These are phyloP conservation scores for Athalia rosae DNA, from an alignment of 2,888 invertebrate species.

Conservation along the genomic window DNA sequence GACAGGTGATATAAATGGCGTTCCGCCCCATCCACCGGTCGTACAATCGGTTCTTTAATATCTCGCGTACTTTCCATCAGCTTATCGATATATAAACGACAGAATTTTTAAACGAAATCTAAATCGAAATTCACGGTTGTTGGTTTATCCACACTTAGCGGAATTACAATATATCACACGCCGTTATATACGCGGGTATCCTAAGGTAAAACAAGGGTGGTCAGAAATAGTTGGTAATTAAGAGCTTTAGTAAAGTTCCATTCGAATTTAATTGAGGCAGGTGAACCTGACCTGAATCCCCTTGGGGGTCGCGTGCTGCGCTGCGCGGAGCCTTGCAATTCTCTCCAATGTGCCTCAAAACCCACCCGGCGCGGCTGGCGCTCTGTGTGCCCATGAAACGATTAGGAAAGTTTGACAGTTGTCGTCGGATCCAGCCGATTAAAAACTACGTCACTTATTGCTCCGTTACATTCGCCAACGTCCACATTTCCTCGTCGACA, in stretches of 20 bases:
- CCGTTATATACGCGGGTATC: too few relatives aligned
- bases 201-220: neutral
- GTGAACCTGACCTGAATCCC: conserved; percentile 9
- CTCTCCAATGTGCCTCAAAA: neutral
- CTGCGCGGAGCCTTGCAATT: neutral
- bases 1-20: too few relatives aligned
- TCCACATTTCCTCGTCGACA: neutral
- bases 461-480: neutral
- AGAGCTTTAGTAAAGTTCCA: conserved; percentile 19
- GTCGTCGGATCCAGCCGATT: neutral
- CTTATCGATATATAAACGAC: too few relatives aligned
- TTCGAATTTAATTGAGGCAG: conserved; percentile 33
- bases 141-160: neutral
- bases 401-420: conserved; percentile 14
- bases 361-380: neutral
- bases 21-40: too few relatives aligned
- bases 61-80: too few relatives aligned
- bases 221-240: conserved; percentile 24
- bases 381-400: neutral
- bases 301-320: neutral
- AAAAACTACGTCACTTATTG: neutral
- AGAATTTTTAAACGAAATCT: too few relatives aligned
- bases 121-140: neutral
- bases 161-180: too few relatives aligned
- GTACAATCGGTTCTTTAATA: too few relatives aligned